These are phyloP conservation scores for Labroides dimidiatus DNA, from an alignment of 2,797 vertebrate species.

Conservation along the genomic window DNA sequence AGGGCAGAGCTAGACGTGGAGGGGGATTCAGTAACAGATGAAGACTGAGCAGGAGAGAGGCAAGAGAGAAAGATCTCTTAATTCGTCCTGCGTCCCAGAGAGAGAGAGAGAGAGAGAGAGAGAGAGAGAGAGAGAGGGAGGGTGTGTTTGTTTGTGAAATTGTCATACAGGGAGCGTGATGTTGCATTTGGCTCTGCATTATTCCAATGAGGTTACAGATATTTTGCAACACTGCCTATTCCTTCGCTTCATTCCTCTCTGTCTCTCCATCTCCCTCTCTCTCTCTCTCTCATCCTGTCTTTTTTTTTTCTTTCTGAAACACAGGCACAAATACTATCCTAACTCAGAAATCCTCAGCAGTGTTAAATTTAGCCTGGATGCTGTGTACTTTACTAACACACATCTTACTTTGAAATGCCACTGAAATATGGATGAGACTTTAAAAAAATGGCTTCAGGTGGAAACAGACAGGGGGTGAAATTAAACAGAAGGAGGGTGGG, in stretches of 20 bases:
- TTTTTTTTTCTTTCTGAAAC: constrained; percentile 4
- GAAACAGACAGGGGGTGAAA: constrained; percentile 1
- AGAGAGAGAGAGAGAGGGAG: constrained; percentile 8
- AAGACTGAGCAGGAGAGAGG: constrained; percentile 10
- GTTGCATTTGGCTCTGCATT: constrained; percentile 45
- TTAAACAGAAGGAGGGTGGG: background rate
- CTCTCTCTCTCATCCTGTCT: background rate
- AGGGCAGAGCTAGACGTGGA: background rate
- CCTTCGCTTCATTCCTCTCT: constrained; percentile 5
- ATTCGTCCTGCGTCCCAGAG: constrained; percentile 3
- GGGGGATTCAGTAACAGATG: constrained; percentile 17
- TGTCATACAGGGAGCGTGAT: constrained; percentile 18
- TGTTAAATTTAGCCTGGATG: constrained; percentile 73
- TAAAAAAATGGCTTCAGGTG: constrained; percentile 33
- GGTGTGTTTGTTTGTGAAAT: background rate
- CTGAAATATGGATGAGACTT: constrained; percentile 74
- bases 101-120: constrained; percentile 1
- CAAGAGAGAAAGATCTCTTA: constrained; percentile 22
- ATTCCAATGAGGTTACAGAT: constrained; percentile 51
- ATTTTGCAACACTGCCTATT: constrained; percentile 41
- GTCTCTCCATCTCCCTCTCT: background rate
- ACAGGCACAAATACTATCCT: constrained; percentile 22
- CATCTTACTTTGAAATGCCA: constrained; percentile 68
- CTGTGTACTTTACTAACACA: constrained; percentile 67
- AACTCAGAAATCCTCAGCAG: constrained; percentile 45